Conservation (phyloP, 2,888 invertebrate species). For the Drosophila peninsularis region DNA sequence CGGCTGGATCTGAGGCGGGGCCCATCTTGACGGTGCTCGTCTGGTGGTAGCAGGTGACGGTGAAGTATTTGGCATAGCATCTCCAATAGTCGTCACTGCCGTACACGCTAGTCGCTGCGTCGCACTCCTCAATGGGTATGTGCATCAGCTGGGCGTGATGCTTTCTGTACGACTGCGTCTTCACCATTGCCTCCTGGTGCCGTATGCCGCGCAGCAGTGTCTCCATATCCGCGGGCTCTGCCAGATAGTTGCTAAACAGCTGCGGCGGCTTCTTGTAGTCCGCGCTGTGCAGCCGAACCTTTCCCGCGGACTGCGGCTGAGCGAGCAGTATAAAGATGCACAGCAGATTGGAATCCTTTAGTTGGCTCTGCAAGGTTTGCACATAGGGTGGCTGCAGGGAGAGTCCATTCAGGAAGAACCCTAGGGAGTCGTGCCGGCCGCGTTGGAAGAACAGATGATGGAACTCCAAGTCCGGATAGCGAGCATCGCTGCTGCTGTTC, state of each 20-base stretch:
- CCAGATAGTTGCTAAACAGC: slow-evolving; percentile 88
- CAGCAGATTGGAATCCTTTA: slow-evolving; percentile 76
- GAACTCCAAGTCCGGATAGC: slow-evolving; percentile 87
- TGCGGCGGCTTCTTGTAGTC: slow-evolving; percentile 87
- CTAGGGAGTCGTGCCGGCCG: slow-evolving; percentile 47
- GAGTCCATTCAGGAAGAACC: slow-evolving; percentile 33
- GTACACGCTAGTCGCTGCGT: slow-evolving; percentile 53
- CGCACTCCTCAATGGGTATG: slow-evolving; percentile 72
- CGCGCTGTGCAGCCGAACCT: slow-evolving; percentile 85
- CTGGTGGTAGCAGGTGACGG: slow-evolving; percentile 89
- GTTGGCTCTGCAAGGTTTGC: slow-evolving; percentile 20
- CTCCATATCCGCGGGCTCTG: slow-evolving; percentile 86
- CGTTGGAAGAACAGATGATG: slow-evolving; percentile 83
- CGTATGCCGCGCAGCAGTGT: slow-evolving; percentile 86
- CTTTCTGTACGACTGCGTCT: slow-evolving; percentile 84
- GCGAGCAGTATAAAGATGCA: slow-evolving; percentile 84
- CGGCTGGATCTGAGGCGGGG: slow-evolving; percentile 86
- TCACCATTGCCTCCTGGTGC: slow-evolving; percentile 79
- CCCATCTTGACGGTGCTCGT: slow-evolving; percentile 91
- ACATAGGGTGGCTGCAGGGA: slow-evolving; percentile 43
- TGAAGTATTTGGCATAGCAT: slow-evolving; percentile 88
- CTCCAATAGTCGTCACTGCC: slow-evolving; percentile 86
- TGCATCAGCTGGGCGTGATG: slow-evolving; percentile 73
- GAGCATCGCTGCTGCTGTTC: slow-evolving; percentile 82
- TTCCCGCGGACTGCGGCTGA: slow-evolving; percentile 86